Evolutionary conservation across 2,888 invertebrate species (phyloP).

Genomic region (Drosophila limbata): DNA sequence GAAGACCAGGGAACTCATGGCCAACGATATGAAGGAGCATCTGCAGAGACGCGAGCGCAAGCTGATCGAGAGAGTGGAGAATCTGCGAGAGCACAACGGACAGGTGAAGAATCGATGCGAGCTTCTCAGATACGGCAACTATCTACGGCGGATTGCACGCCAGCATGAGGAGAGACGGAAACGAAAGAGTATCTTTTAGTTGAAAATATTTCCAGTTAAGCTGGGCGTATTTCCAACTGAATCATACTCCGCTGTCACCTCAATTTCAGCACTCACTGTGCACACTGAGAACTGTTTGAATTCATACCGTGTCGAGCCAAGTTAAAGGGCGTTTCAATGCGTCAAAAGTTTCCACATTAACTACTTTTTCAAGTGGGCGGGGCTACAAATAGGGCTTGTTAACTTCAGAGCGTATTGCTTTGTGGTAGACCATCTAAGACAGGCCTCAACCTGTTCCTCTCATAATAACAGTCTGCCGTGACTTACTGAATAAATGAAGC

Average conservation of each 20-base stretch:
- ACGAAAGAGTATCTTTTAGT: slow-evolving; percentile 41
- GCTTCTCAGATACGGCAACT: slow-evolving; percentile 23
- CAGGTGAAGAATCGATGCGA: slow-evolving; percentile 18
- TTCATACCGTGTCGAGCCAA: slow-evolving; percentile 41
- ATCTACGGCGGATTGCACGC: slow-evolving; percentile 27
- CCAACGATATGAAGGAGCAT: slow-evolving; percentile 38
- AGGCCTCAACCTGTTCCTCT: neutral
- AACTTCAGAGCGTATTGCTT: slow-evolving; percentile 23
- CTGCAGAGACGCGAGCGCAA: neutral
- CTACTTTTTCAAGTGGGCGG: slow-evolving; percentile 25
- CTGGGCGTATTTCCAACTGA: slow-evolving; percentile 18
- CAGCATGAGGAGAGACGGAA: slow-evolving; percentile 33
- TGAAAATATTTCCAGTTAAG: neutral
- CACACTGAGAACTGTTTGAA: slow-evolving; percentile 14
- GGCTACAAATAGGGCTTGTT: slow-evolving; percentile 14
- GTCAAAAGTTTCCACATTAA: slow-evolving; percentile 53
- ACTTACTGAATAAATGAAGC: slow-evolving; percentile 23
- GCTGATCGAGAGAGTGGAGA: neutral
- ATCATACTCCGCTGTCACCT: slow-evolving; percentile 14
- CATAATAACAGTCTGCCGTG: slow-evolving; percentile 7
- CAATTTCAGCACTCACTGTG: neutral
- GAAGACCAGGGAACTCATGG: neutral
- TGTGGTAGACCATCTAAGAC: slow-evolving; percentile 7
- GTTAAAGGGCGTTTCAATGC: slow-evolving; percentile 41
- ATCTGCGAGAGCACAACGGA: slow-evolving; percentile 29